A percentile compares a stretch with the other conserved stretches of the same genome.
Evolutionary conservation across 2,113 vertebrate species (phyloP).

Genomic region (Rhynchomys soricoides): DNA sequence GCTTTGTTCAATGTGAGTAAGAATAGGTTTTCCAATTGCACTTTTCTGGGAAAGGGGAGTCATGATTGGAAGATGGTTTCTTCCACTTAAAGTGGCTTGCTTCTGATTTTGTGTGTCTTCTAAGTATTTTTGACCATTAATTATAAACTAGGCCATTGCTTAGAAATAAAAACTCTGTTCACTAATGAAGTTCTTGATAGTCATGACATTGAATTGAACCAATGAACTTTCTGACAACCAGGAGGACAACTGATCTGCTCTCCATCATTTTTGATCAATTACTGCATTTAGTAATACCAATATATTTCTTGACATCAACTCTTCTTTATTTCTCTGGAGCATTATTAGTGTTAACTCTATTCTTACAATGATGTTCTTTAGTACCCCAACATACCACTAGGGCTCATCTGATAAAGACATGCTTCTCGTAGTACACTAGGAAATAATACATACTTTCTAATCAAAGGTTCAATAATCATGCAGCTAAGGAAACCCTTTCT

Average conservation of each 20-base stretch:
- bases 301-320: not conserved
- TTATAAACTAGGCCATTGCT: slow-evolving; percentile 18
- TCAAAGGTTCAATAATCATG: not conserved
- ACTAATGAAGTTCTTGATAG: slow-evolving; percentile 15
- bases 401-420: not conserved
- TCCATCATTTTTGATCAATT: slow-evolving; percentile 10
- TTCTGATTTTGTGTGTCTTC: slow-evolving; percentile 44
- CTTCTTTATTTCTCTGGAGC: slow-evolving; percentile 17
- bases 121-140: slow-evolving; percentile 55
- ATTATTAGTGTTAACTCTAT: not conserved
- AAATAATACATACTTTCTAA: not conserved
- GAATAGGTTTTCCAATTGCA: slow-evolving; percentile 15
- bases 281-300: not conserved
- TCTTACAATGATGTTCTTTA: not conserved
- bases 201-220: not conserved
- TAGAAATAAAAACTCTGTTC: slow-evolving; percentile 45
- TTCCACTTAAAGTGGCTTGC: slow-evolving; percentile 21
- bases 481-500: not conserved
- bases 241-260: not conserved
- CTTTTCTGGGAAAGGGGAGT: slow-evolving; percentile 4
- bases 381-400: not conserved
- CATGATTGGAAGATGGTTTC: slow-evolving; percentile 23
- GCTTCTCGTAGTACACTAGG: not conserved
- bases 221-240: not conserved
- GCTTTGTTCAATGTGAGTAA: slow-evolving; percentile 53